Evolutionary conservation across 2,888 invertebrate species (phyloP).

Genomic region (Drosophila anomalipes): DNA sequence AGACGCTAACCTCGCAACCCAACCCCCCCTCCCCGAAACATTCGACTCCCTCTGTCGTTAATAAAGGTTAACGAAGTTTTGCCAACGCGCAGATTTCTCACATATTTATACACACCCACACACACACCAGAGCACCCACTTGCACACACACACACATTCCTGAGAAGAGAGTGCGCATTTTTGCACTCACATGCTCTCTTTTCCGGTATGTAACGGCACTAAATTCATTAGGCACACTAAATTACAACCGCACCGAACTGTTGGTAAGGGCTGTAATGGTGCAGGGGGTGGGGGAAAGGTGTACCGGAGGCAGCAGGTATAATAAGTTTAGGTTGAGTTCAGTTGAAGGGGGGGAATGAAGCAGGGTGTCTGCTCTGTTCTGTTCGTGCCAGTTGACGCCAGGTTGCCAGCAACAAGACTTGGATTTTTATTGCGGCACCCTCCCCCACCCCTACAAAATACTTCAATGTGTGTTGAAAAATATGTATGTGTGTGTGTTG

Average conservation of each 20-base stretch:
- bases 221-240: constrained; percentile 82
- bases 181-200: constrained; percentile 72
- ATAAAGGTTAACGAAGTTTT: constrained; percentile 79
- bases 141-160: constrained; percentile 34
- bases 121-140: background rate
- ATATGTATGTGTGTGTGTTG: constrained; percentile 4
- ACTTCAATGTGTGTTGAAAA: constrained; percentile 45
- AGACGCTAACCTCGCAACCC: constrained; percentile 43
- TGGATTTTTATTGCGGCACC: constrained; percentile 58
- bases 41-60: constrained; percentile 51
- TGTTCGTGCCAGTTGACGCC: constrained; percentile 46
- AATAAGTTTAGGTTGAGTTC: constrained; percentile 9
- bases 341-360: background rate
- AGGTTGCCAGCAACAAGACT: constrained; percentile 34
- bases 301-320: background rate
- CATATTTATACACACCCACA: constrained; percentile 51
- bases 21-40: background rate
- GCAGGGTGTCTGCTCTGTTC: constrained; percentile 2
- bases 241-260: constrained; percentile 71
- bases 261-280: constrained; percentile 23
- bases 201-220: constrained; percentile 78
- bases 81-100: constrained; percentile 72
- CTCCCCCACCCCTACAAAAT: constrained; percentile 43
- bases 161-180: constrained; percentile 67
- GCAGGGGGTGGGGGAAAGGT: background rate